Evolutionary conservation across 23 tunicate genomes (phyloP), one percentile per base, ranked within the genome.

Genomic region (Phallusia fumigata): DNA sequence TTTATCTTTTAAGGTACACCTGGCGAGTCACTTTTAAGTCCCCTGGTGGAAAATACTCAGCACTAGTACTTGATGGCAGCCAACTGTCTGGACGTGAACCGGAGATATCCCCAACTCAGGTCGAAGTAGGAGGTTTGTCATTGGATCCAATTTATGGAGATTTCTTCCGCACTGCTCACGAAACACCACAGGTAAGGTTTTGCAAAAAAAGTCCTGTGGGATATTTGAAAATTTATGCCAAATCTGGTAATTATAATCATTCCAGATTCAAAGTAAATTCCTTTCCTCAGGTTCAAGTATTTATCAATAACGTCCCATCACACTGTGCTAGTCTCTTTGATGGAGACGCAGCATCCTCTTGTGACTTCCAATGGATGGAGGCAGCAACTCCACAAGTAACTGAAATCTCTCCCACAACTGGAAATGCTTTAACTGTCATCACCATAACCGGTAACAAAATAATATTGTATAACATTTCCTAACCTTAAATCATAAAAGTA

Each of bases 121-220:
- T 10, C 5, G 45, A 35, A 5, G 45, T 53, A 15, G 94, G 94
- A 35, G 88, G 85, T 6, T 76, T 94, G 35, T 33, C 47, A 18
- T 79, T 94, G 84, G 65, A 52, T 49, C 94, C 98, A 18, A 76
- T 86, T 49, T 82, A 53, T 22, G 98, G 90, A 24, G 98, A 94
- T 65, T 94, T 88, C 52, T 35, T 94, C 31, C 83, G 98, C 76
- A 83, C 85, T 28, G 94, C 90, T 6, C 90, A 94, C 80, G 74
- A 40, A 45, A 76, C 47, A 18, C 98, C 98, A 0, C 98, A 94
- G 88, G 98, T 94, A 65, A 33, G 77, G 1, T 32, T 74, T 32
- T 12, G 0, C n/a, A n/a, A n/a, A n/a, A 33, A 74, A 19, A 19
- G 33, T 13, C n/a, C 31, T 74, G 12, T 58, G 11, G 19, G 40